Percentiles rank a stretch among this genome's conserved stretches.
Conservation (phyloP, 2,888 invertebrate species). For the Lasioglossum leucozonium region DNA sequence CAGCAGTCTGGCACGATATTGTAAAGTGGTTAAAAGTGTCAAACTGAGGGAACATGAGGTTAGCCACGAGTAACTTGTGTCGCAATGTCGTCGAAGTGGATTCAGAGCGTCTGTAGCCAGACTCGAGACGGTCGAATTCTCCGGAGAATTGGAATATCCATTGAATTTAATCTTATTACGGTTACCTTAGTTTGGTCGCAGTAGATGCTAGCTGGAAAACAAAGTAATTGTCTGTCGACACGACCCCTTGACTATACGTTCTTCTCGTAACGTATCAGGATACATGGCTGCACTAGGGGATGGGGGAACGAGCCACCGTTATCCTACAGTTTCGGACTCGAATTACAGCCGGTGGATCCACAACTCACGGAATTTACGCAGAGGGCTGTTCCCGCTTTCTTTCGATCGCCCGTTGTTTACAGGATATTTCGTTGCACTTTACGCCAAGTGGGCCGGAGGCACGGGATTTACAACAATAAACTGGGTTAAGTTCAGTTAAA, state of each 20-base stretch:
- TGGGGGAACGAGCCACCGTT: constrained; percentile 45
- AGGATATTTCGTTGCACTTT: constrained; percentile 26
- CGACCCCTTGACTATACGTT: constrained; percentile 14
- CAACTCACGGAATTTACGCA: constrained; percentile 63
- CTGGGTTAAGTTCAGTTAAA: constrained; percentile 53
- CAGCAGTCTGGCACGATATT: not conserved
- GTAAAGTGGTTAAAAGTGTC: constrained; percentile 11
- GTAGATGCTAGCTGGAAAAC: constrained; percentile 36
- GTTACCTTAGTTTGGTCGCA: constrained; percentile 43
- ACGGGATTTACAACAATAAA: constrained; percentile 46
- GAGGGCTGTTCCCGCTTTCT: constrained; percentile 32
- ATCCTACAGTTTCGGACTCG: constrained; percentile 59
- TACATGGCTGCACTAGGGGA: constrained; percentile 25
- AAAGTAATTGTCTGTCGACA: constrained; percentile 52
- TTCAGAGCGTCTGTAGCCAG: constrained; percentile 21
- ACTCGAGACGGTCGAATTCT: constrained; percentile 31
- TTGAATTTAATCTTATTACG: constrained; percentile 62
- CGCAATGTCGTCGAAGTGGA: constrained; percentile 33
- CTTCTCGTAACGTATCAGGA: constrained; percentile 43
- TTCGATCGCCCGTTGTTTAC: constrained; percentile 40
- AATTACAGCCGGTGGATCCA: constrained; percentile 56
- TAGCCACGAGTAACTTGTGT: constrained; percentile 12
- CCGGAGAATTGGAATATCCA: constrained; percentile 44
- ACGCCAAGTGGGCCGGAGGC: not conserved
- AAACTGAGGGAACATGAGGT: constrained; percentile 7